Evolutionary conservation across 2,888 invertebrate species (phyloP), one percentile per base, ranked within the genome.

Genomic region (Epirrhoe tristata): DNA sequence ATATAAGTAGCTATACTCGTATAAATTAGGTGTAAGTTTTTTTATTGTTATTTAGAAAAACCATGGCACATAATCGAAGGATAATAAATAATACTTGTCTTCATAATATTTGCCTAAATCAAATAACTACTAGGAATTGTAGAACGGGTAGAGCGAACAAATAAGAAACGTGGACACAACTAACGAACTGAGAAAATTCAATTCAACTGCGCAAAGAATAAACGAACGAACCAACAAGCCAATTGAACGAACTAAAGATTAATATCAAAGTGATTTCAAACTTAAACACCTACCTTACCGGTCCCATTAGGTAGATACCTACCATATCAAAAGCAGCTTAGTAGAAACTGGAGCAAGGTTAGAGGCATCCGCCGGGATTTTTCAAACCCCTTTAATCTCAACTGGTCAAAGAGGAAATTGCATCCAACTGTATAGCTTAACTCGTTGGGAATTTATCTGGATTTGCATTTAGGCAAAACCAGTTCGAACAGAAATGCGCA

Each of bases 341-440:
- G 52, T 67, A 32, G 59, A 68, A 74, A 73, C 66, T 72, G 50
- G 72, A 63, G 57, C 69, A 74, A 73, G 73, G 73, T 71, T 71
- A 63, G 50, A 53, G 56, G 61, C 58, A 52, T 52, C 66, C 66
- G 55, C 54, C 52, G 70, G 65, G 69, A 69, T 70, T 70, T 73
- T 72, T 68, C 70, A 66, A 67, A 69, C 70, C 71, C 69, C 69
- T 71, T 67, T 72, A 71, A 71, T 70, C 67, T 70, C 66, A 46
- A 58, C 70, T 63, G 70, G 69, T 68, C 71, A 72, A 73, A 74
- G 63, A 64, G 63, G 68, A 72, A 69, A 70, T 72, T 70, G 74
- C 70, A 67, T 70, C 64, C 65, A 71, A 67, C 68, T 70, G 69
- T 69, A 71, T 72, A 67, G 67, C 55, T 65, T 55, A 67, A 50